Evolutionary conservation across 2,888 invertebrate species (phyloP).

Genomic region (Geotrupes spiniger): DNA sequence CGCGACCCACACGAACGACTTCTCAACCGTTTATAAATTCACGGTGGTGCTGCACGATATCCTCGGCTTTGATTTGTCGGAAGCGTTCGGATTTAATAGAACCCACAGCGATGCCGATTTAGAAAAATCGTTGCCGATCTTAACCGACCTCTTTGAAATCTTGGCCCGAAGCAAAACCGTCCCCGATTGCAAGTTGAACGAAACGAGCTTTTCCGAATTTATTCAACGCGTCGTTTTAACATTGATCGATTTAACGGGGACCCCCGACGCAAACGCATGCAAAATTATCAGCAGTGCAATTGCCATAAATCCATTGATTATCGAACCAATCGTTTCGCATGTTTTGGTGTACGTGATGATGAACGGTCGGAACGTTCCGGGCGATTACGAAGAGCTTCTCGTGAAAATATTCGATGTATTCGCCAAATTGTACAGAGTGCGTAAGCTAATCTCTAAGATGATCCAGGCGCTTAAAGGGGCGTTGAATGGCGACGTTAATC

Average conservation of each 20-base stretch:
- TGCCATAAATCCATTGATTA: conserved; percentile 41
- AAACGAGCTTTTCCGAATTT: conserved; percentile 31
- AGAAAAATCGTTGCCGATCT: conserved; percentile 32
- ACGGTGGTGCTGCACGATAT: conserved; percentile 34
- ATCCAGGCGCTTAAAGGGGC: conserved; percentile 35
- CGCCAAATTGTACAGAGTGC: conserved; percentile 42
- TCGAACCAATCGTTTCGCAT: conserved; percentile 37
- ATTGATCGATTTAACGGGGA: conserved; percentile 30
- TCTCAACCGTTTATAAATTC: conserved; percentile 34
- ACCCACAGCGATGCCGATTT: conserved; percentile 26
- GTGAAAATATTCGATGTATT: conserved; percentile 41
- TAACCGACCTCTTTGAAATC: conserved; percentile 26
- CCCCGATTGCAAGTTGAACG: conserved; percentile 12
- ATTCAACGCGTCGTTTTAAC: conserved; percentile 36
- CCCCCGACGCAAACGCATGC: conserved; percentile 32
- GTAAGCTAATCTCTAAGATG: conserved; percentile 43
- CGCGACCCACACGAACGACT: conserved; percentile 22
- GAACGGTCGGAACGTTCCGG: conserved; percentile 27
- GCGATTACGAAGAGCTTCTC: conserved; percentile 37
- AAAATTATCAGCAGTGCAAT: conserved; percentile 38
- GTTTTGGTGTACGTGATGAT: conserved; percentile 38
- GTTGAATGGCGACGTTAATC: conserved; percentile 21
- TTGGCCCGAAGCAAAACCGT: conserved; percentile 22
- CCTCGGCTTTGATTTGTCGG: conserved; percentile 37
- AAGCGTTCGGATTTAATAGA: conserved; percentile 28